phyloP scores from a whole-genome alignment of 2,888 invertebrate species.

The Ligdia adustata region DNA sequence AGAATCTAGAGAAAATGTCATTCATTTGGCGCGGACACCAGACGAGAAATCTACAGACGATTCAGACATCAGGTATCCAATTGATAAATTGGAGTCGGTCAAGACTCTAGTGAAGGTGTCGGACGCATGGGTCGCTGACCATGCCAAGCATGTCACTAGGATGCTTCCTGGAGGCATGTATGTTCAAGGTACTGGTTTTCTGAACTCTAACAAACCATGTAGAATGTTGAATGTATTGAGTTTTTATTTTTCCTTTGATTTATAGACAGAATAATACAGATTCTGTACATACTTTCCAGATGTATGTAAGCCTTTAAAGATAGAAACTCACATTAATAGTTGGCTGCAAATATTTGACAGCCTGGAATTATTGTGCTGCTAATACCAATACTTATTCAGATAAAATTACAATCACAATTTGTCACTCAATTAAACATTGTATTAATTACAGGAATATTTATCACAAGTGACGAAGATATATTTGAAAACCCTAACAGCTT shows the following conservation, averaged over 20 bases:
- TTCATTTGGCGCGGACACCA: constrained; percentile 92
- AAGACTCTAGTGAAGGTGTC: constrained; percentile 83
- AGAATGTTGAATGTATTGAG: no score
- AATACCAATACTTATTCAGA: no score
- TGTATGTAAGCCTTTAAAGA: no score
- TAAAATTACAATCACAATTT: no score
- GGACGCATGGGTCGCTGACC: constrained; percentile 89
- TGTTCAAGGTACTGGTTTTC: constrained; percentile 85
- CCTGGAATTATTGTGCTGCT: no score
- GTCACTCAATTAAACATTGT: no score
- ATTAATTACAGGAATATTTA: constrained; percentile 86
- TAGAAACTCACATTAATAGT: no score
- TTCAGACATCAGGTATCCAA: constrained; percentile 61
- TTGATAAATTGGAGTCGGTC: constrained; percentile 63
- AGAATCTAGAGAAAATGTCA: constrained; percentile 88
- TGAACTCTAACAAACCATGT: no score
- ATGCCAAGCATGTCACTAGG: constrained; percentile 93
- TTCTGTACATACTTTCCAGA: no score
- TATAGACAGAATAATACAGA: no score
- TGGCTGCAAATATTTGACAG: no score
- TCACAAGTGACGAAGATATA: constrained; percentile 87
- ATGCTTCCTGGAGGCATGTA: constrained; percentile 96
- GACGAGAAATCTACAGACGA: constrained; percentile 72
- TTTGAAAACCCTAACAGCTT: constrained; percentile 83
- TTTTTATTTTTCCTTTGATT: no score